These are phyloP conservation scores for Lordiphosa mommai DNA, from an alignment of 1,140 invertebrate species.

Conservation along the genomic window DNA sequence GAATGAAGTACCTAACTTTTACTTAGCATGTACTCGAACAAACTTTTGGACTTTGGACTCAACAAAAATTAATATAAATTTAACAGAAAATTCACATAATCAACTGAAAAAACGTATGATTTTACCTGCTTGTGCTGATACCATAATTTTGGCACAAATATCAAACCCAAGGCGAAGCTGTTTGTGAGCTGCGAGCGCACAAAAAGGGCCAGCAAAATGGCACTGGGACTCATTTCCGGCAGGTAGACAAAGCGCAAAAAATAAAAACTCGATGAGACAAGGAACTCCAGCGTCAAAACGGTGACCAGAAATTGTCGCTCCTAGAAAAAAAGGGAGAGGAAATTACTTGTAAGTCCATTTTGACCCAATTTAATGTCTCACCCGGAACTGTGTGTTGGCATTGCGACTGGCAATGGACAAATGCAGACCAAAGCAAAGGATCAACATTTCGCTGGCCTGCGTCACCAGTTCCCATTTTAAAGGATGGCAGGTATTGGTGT, in stretches of 20 bases:
- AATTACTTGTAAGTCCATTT: slow-evolving; percentile 9
- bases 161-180: slow-evolving; percentile 86
- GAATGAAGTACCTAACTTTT: not conserved
- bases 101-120: slow-evolving; percentile 20
- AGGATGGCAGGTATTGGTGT: slow-evolving; percentile 86
- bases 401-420: slow-evolving; percentile 90
- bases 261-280: slow-evolving; percentile 87
- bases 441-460: slow-evolving; percentile 90
- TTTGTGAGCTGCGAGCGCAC: slow-evolving; percentile 88
- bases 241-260: slow-evolving; percentile 83
- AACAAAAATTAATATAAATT: slow-evolving; percentile 3
- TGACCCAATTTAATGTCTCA: slow-evolving; percentile 52
- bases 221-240: slow-evolving; percentile 84
- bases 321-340: slow-evolving; percentile 59
- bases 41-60: too few relatives aligned
- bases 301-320: slow-evolving; percentile 89
- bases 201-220: slow-evolving; percentile 85
- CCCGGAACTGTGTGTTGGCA: slow-evolving; percentile 90
- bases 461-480: slow-evolving; percentile 95
- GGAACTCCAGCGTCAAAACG: slow-evolving; percentile 87
- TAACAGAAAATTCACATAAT: not conserved
- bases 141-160: slow-evolving; percentile 90
- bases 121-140: slow-evolving; percentile 85
- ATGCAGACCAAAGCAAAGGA: slow-evolving; percentile 90
- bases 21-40: not conserved